A percentile compares a stretch with the other conserved stretches of the same genome.
Evolutionary conservation across 2,888 invertebrate species (phyloP).

Genomic region (Euproctis similis): DNA sequence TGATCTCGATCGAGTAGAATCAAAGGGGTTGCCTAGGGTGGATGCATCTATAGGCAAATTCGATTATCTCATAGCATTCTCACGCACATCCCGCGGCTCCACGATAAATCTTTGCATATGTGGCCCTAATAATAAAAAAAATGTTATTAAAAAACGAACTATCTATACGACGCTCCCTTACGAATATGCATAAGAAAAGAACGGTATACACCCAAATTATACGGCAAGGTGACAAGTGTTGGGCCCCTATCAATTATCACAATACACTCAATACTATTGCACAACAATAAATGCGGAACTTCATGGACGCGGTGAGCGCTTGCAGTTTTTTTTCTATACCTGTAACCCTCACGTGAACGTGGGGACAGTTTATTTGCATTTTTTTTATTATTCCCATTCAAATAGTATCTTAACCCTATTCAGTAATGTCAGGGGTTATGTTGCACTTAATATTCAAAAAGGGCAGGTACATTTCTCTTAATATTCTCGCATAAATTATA

Average conservation of each 20-base stretch:
- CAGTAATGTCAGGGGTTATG: slow-evolving; percentile 75
- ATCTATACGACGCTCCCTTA: slow-evolving; percentile 63
- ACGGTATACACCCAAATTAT: slow-evolving; percentile 68
- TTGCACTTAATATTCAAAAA: slow-evolving; percentile 77
- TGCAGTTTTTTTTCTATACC: slow-evolving; percentile 66
- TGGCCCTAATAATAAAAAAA: slow-evolving; percentile 60
- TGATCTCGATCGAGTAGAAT: slow-evolving; percentile 48
- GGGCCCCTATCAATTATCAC: slow-evolving; percentile 42
- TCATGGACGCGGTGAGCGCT: slow-evolving; percentile 39
- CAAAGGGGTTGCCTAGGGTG: slow-evolving; percentile 63
- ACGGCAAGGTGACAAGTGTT: slow-evolving; percentile 70
- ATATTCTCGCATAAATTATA: slow-evolving; percentile 77
- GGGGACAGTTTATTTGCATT: slow-evolving; percentile 76
- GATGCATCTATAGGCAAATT: slow-evolving; percentile 73
- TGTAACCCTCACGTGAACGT: slow-evolving; percentile 55
- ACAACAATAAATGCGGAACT: slow-evolving; percentile 40
- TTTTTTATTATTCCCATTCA: slow-evolving; percentile 72
- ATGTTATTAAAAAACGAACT: slow-evolving; percentile 68
- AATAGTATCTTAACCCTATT: slow-evolving; percentile 75
- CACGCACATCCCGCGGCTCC: slow-evolving; percentile 65
- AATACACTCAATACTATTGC: slow-evolving; percentile 22
- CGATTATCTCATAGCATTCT: slow-evolving; percentile 71
- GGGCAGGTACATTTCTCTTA: slow-evolving; percentile 77
- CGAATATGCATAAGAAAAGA: slow-evolving; percentile 69
- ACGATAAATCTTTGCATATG: slow-evolving; percentile 75